Evolutionary conservation across 2,797 vertebrate species (phyloP).

Genomic region (Falco cherrug): DNA sequence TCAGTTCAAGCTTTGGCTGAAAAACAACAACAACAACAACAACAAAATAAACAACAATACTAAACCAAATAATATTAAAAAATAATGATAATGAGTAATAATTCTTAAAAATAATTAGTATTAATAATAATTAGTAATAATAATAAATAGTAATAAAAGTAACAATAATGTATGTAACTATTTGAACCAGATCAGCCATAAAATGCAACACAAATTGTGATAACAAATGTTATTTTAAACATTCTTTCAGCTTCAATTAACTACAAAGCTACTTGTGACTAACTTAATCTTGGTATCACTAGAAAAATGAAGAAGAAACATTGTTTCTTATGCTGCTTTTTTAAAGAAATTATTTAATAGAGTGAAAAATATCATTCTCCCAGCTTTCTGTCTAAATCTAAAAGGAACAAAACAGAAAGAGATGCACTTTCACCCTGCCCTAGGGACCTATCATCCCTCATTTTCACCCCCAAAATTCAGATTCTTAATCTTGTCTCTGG

Average conservation of each 20-base stretch:
- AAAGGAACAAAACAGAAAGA: neutral
- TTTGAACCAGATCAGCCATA: neutral
- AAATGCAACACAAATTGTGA: neutral
- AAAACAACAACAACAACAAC: neutral
- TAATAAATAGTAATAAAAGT: neutral
- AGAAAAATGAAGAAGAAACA: neutral
- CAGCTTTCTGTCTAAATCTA: neutral
- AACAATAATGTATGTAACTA: neutral
- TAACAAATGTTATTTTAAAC: neutral
- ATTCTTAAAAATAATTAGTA: too few species aligned
- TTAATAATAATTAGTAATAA: neutral
- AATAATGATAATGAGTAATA: neutral
- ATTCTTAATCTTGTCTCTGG: neutral
- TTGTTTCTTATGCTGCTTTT: neutral
- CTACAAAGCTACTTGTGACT: neutral
- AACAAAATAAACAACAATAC: neutral
- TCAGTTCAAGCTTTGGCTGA: neutral
- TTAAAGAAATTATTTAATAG: neutral
- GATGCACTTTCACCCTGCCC: neutral
- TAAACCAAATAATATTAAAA: neutral
- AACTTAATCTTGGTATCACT: neutral
- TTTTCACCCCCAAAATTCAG: neutral
- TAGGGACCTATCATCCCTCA: neutral
- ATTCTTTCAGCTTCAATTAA: neutral
- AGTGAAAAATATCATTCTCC: neutral